Evolutionary conservation across 2,888 invertebrate genomes (phyloP).

Genomic region (Seladonia tumulorum): DNA sequence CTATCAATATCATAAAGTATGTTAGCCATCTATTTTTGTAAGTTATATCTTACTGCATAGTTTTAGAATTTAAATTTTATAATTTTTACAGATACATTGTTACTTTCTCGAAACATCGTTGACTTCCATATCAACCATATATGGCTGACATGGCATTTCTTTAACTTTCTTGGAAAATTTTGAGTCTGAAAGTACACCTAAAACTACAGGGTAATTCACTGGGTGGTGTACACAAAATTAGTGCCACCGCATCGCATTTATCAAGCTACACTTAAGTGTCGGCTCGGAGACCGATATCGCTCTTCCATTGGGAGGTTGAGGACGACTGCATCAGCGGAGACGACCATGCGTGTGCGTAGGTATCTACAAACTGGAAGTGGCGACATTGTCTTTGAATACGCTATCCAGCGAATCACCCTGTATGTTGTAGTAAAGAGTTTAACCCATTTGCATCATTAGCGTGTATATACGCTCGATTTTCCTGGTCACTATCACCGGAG

Average conservation of each 20-base stretch:
- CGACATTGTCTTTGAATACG: no score
- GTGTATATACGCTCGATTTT: no score
- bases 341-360: not conserved
- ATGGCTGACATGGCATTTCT: no score
- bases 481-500: no score
- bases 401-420: not conserved
- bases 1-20: not conserved
- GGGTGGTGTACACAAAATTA: not conserved
- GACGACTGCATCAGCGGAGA: not conserved
- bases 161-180: no score
- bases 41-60: not conserved
- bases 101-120: not conserved
- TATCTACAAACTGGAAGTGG: no score
- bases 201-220: not conserved
- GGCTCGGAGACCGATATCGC: not conserved
- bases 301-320: not conserved
- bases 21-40: not conserved
- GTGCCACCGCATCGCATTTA: not conserved
- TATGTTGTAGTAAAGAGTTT: no score
- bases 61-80: not conserved
- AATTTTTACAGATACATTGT: not conserved
- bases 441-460: no score
- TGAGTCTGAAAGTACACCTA: no score
- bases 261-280: not conserved
- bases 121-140: not conserved